Evolutionary conservation across 2,797 vertebrate genomes (phyloP).

Genomic region (Microctenopoma lineatum): DNA sequence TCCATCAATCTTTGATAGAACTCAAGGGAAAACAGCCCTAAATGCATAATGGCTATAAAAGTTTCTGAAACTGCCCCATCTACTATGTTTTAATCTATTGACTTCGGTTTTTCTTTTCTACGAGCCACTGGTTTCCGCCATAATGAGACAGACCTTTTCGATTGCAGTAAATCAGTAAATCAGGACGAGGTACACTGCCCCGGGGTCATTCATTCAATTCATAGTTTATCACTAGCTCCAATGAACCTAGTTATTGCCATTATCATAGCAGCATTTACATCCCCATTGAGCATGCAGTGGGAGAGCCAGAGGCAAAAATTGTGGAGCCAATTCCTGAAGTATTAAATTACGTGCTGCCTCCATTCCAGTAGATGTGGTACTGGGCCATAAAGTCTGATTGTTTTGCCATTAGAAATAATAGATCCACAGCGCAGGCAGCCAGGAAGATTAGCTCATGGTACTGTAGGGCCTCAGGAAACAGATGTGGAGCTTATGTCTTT

Average conservation of each 20-base stretch:
- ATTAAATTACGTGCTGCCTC: constrained; percentile 82
- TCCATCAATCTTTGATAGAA: constrained; percentile 51
- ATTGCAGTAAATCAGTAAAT: constrained; percentile 72
- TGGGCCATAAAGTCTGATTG: constrained; percentile 86
- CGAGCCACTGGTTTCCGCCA: constrained; percentile 63
- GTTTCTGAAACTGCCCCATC: constrained; percentile 53
- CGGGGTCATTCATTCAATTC: constrained; percentile 80
- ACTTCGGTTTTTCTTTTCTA: constrained; percentile 60
- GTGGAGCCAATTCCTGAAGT: constrained; percentile 81
- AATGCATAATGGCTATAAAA: constrained; percentile 61
- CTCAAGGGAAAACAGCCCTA: constrained; percentile 49
- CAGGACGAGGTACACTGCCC: constrained; percentile 68
- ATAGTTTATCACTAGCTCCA: constrained; percentile 80
- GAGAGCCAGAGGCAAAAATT: constrained; percentile 77
- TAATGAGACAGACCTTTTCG: constrained; percentile 67
- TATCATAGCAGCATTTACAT: constrained; percentile 84
- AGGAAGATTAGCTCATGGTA: constrained; percentile 77
- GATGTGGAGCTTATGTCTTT: constrained; percentile 69
- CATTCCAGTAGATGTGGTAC: constrained; percentile 80
- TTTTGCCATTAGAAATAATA: constrained; percentile 88
- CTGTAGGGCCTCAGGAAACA: constrained; percentile 71
- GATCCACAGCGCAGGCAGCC: constrained; percentile 75
- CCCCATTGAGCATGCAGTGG: constrained; percentile 77
- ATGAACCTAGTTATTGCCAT: constrained; percentile 83
- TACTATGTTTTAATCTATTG: constrained; percentile 60